phyloP scores from a whole-genome alignment of 2,888 invertebrate genomes.

The Taenaris catops region DNA sequence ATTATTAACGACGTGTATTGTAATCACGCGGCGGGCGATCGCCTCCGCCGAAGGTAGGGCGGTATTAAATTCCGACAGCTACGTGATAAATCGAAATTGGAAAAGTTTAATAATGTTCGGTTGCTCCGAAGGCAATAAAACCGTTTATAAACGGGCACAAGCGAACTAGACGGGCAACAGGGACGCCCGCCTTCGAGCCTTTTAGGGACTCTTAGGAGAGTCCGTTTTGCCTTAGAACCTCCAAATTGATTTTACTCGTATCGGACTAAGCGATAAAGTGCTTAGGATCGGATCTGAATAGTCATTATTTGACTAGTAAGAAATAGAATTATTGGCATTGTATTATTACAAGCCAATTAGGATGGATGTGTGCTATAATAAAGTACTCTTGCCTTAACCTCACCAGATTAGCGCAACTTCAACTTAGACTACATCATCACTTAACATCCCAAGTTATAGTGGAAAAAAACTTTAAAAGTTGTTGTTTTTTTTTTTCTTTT shows the following conservation, averaged over 20 bases:
- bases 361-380: too few relatives aligned
- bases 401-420: too few relatives aligned
- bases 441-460: too few relatives aligned
- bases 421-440: too few relatives aligned
- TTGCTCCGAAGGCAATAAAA: conserved; percentile 81
- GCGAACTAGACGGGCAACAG: conserved; percentile 75
- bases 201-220: conserved; percentile 75
- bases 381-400: too few relatives aligned
- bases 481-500: too few relatives aligned
- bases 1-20: conserved; percentile 80
- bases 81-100: conserved; percentile 81
- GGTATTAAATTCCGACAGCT: conserved; percentile 81
- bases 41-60: conserved; percentile 79
- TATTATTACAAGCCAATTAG: too few relatives aligned
- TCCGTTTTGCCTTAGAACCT: conserved; percentile 56
- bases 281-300: not conserved
- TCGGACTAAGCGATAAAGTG: conserved; percentile 66
- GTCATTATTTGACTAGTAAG: not conserved
- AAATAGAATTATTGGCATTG: too few relatives aligned
- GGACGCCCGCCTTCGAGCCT: conserved; percentile 74
- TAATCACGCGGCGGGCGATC: conserved; percentile 79
- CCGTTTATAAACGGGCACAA: conserved; percentile 79
- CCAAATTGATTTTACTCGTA: conserved; percentile 70
- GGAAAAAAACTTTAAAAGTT: too few relatives aligned
- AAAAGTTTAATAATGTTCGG: conserved; percentile 81